Evolutionary conservation across 1,140 invertebrate species (phyloP).

Genomic region (Philaenus spumarius): DNA sequence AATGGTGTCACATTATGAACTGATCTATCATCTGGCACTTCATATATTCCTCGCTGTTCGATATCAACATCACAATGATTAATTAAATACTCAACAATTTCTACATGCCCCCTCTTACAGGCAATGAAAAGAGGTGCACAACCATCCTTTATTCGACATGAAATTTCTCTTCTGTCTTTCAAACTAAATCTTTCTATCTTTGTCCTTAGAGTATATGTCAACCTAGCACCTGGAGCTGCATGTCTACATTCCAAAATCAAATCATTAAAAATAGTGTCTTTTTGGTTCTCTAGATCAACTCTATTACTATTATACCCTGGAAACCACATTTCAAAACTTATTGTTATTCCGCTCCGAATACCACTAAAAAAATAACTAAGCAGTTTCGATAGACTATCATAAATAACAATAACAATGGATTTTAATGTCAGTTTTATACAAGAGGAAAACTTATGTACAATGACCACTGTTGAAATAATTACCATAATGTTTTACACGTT

Average conservation of each 20-base stretch:
- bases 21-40: slow-evolving; percentile 61
- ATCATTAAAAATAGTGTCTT: slow-evolving; percentile 56
- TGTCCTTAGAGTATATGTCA: slow-evolving; percentile 55
- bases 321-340: slow-evolving; percentile 9
- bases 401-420: background rate
- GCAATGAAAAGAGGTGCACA: slow-evolving; percentile 84
- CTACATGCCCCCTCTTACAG: slow-evolving; percentile 73
- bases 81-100: slow-evolving; percentile 84
- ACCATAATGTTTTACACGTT: background rate
- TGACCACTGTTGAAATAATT: slow-evolving; percentile 1
- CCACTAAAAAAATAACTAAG: slow-evolving; percentile 8
- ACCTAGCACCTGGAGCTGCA: slow-evolving; percentile 56
- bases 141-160: slow-evolving; percentile 58
- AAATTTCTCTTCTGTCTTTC: slow-evolving; percentile 53
- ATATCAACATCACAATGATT: slow-evolving; percentile 73
- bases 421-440: slow-evolving; percentile 2
- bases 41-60: slow-evolving; percentile 74
- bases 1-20: slow-evolving; percentile 79
- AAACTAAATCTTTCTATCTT: slow-evolving; percentile 54
- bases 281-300: slow-evolving; percentile 42
- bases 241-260: slow-evolving; percentile 61
- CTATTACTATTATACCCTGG: background rate
- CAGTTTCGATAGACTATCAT: background rate
- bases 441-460: slow-evolving; percentile 6
- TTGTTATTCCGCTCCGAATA: background rate